These are phyloP conservation scores for Chymomyza procnemis DNA, from an alignment of 2,888 invertebrate genomes.

Conservation along the genomic window DNA sequence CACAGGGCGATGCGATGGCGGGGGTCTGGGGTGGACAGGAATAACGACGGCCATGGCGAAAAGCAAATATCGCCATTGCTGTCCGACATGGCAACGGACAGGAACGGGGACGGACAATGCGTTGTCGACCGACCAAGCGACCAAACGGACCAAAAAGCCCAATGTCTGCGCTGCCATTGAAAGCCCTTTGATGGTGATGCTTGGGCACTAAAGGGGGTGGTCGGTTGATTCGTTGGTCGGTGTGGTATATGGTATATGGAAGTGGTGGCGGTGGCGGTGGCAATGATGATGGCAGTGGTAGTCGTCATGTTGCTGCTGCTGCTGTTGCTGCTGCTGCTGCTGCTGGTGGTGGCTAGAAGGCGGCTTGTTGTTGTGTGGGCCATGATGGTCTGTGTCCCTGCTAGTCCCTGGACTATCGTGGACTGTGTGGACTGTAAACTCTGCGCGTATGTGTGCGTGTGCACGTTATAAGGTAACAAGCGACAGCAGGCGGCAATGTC, in stretches of 20 bases:
- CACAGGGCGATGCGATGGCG: neutral
- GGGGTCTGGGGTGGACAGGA: neutral
- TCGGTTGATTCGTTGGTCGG: neutral
- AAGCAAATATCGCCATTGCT: slow-evolving; percentile 64
- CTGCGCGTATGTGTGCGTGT: neutral
- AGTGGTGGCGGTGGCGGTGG: slow-evolving; percentile 44
- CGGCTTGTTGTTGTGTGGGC: slow-evolving; percentile 20
- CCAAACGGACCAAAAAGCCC: slow-evolving; percentile 3
- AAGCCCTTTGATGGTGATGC: slow-evolving; percentile 53
- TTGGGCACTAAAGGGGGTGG: slow-evolving; percentile 2
- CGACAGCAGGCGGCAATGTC: slow-evolving; percentile 46
- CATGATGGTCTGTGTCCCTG: slow-evolving; percentile 17
- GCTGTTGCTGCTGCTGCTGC: too few relatives aligned
- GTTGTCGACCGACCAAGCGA: neutral
- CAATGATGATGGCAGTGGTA: slow-evolving; percentile 18
- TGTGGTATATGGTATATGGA: neutral
- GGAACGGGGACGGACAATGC: slow-evolving; percentile 1
- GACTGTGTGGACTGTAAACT: slow-evolving; percentile 25
- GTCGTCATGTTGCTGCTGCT: too few relatives aligned
- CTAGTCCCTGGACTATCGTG: slow-evolving; percentile 33
- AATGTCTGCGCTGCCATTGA: slow-evolving; percentile 57
- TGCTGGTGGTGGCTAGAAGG: slow-evolving; percentile 1
- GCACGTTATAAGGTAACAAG: slow-evolving; percentile 51
- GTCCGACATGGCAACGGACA: slow-evolving; percentile 52
- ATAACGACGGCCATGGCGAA: slow-evolving; percentile 26